Evolutionary conservation across 2,888 invertebrate species (phyloP).

Genomic region (Pristionchus entomophagus): DNA sequence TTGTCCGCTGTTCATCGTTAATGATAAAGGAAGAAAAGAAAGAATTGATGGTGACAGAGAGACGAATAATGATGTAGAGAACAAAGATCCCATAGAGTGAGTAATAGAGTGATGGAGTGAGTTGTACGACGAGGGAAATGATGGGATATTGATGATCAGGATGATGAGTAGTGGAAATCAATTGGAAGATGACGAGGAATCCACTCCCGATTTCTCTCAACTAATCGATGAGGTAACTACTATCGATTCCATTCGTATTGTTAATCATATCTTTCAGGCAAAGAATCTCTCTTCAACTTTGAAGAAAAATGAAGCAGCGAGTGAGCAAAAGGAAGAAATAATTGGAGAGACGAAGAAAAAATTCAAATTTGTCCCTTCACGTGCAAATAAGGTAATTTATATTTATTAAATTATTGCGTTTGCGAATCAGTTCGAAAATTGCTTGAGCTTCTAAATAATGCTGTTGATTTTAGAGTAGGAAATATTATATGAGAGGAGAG

Average conservation of each 20-base stretch:
- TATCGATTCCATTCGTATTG: too few relatives aligned
- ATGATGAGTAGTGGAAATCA: too few relatives aligned
- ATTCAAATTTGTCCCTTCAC: slow-evolving; percentile 60
- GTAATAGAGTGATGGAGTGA: too few relatives aligned
- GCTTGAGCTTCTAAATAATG: background rate
- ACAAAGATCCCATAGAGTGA: background rate
- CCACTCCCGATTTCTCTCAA: background rate
- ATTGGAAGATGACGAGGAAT: too few relatives aligned
- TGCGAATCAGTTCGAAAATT: background rate
- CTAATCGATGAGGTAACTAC: background rate
- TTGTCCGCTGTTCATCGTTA: background rate
- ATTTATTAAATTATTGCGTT: background rate
- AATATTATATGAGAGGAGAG: slow-evolving; percentile 66
- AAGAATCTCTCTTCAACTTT: background rate
- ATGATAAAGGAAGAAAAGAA: background rate
- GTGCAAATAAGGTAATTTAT: slow-evolving; percentile 51
- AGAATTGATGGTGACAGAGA: background rate
- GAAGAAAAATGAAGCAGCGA: background rate
- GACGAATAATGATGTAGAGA: background rate
- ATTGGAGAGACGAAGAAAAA: background rate
- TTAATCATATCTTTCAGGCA: too few relatives aligned
- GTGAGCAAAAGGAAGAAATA: background rate
- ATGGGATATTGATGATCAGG: too few relatives aligned
- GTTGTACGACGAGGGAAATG: too few relatives aligned
- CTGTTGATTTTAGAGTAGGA: slow-evolving; percentile 50